These are phyloP conservation scores for Probosciger aterrimus DNA, from an alignment of 2,113 vertebrate species.

Conservation along the genomic window DNA sequence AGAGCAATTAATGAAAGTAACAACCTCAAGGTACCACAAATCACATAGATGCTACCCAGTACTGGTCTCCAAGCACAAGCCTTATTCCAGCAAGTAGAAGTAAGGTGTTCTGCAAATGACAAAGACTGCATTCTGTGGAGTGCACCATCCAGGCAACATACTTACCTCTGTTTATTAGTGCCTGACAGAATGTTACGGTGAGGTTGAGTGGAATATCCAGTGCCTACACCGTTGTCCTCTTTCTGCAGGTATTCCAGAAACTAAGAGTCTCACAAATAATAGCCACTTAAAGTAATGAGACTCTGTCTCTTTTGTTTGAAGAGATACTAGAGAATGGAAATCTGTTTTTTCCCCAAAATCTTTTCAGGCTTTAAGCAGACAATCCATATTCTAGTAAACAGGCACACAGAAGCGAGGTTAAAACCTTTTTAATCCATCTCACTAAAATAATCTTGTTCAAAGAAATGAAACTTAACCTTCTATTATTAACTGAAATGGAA, in stretches of 20 bases:
- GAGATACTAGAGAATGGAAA: neutral
- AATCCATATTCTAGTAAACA: neutral
- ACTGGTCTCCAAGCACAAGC: neutral
- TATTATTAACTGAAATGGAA: neutral
- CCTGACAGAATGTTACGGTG: neutral
- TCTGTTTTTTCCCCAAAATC: neutral
- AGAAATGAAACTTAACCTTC: neutral
- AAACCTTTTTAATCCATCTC: neutral
- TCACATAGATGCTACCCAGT: neutral
- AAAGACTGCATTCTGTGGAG: neutral
- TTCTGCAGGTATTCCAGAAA: neutral
- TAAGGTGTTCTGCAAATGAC: neutral
- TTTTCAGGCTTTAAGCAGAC: neutral
- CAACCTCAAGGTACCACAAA: neutral
- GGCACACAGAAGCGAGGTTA: neutral
- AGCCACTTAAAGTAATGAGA: neutral
- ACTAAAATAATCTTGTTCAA: neutral
- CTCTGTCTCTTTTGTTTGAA: neutral
- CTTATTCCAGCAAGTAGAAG: neutral
- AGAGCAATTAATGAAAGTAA: constrained; percentile 17
- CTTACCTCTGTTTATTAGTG: neutral
- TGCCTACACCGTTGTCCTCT: neutral
- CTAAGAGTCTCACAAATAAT: neutral
- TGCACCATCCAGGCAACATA: neutral
- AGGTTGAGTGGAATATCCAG: neutral